Evolutionary conservation across 2,113 vertebrate genomes (phyloP), one percentile per base, ranked within the genome.

Genomic region (Chlorodrepanis virens): DNA sequence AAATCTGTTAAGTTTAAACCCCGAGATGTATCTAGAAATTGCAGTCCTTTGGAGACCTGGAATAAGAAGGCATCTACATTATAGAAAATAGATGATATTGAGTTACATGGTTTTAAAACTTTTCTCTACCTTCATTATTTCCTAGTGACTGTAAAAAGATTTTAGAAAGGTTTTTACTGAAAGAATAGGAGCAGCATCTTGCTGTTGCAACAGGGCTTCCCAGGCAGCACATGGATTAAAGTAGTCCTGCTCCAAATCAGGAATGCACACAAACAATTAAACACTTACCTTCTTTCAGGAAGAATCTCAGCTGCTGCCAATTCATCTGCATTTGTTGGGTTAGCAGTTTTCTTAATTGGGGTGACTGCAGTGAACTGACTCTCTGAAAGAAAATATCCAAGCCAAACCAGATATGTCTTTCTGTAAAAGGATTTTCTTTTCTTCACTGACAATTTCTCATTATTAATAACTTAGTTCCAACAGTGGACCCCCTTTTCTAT

Each of bases 261-360:
- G 40, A 74, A 57, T 18, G 14, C 69, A 72, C 45, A 78, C 33
- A 76, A 88, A 69, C 77, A 87, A 88, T 39, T 16, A 40, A 93
- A 92, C 60, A 93, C 97, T 97, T 97, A 99, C 99, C 99, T 98
- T 96, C 97, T 97, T 94, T 99, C 98, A 3, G 98, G 98, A 97
- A 98, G 98, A 93, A 98, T 98, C 56, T 98, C 84, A 59, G 98
- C 47, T 53, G 97, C 83, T 88, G 97, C 96, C 40, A 96, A 44
- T n/a, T 98, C 97, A 67, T 96, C 88, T 75, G 90, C 35, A 83
- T 57, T 86, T 96, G 94, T 8, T 68, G 95, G 72, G 49, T 97
- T 84, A 96, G 93, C 40, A 23, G 78, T 95, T 72, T 94, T 98
- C 95, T 97, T 98, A 74, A 83, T 2, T 61, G 93, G 95, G 7